Percentiles rank a stretch among this genome's conserved stretches.
Conservation (phyloP, 2,113 vertebrate genomes). For the Dolichotis patagonum region DNA sequence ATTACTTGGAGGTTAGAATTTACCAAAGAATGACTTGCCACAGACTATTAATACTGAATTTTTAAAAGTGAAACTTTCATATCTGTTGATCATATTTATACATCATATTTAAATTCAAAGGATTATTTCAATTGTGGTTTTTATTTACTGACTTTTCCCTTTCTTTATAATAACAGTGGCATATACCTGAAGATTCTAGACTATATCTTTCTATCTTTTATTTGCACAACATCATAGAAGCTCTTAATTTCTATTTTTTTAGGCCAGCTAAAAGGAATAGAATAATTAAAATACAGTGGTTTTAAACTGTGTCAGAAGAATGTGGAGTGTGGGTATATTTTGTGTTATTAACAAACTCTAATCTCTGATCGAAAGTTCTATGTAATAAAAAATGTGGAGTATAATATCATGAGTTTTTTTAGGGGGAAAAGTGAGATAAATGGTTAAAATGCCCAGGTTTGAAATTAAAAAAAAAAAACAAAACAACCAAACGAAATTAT, state of each 20-base stretch:
- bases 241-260: not conserved
- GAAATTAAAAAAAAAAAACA: too few species aligned
- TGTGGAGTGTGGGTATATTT: not conserved
- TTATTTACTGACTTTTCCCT: not conserved
- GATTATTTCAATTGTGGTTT: not conserved
- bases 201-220: not conserved
- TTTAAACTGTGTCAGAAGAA: slow-evolving; percentile 9
- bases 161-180: not conserved
- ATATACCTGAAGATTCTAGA: not conserved
- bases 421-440: slow-evolving; percentile 26
- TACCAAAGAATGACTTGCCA: not conserved
- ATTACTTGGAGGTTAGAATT: slow-evolving; percentile 5
- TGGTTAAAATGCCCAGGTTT: not conserved
- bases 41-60: not conserved
- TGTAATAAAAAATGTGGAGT: not conserved
- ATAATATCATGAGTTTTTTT: slow-evolving; percentile 10
- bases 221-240: not conserved
- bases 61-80: not conserved
- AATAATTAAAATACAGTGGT: slow-evolving; percentile 1
- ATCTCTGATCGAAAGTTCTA: slow-evolving; percentile 11
- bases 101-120: not conserved
- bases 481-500: too few species aligned
- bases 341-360: slow-evolving; percentile 18
- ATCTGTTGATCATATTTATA: not conserved
- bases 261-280: not conserved